A percentile compares a stretch with the other conserved stretches of the same genome.
Conservation (phyloP, 2,113 vertebrate genomes). For the Plectropomus leopardus region DNA sequence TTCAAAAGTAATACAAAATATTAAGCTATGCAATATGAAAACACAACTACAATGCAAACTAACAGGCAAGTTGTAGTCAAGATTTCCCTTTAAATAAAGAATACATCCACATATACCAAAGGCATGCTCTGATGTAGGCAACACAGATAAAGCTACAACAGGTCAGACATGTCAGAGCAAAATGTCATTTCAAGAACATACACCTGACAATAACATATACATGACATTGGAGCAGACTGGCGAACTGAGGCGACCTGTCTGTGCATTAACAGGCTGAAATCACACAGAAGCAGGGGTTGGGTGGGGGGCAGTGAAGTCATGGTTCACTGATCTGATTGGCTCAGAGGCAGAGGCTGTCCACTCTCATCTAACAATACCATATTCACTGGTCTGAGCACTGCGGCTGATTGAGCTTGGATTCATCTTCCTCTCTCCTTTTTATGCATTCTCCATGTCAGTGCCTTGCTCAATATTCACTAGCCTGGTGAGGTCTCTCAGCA, state of each 20-base stretch:
- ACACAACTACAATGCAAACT: neutral
- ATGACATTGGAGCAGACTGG: neutral
- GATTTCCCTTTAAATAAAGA: neutral
- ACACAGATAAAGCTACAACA: neutral
- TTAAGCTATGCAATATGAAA: neutral
- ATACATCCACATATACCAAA: neutral
- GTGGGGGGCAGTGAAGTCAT: slow-evolving; percentile 5
- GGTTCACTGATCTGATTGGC: slow-evolving; percentile 58
- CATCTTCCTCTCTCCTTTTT: neutral
- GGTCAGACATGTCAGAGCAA: neutral
- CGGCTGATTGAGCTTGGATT: slow-evolving; percentile 22
- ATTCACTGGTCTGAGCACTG: slow-evolving; percentile 28
- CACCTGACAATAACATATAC: neutral
- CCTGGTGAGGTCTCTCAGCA: neutral
- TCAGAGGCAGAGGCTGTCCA: slow-evolving; percentile 40
- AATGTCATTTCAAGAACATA: neutral
- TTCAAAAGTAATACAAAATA: neutral
- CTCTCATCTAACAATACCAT: slow-evolving; percentile 15
- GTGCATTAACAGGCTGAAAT: slow-evolving; percentile 16
- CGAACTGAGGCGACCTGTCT: slow-evolving; percentile 1
- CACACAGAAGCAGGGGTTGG: neutral
- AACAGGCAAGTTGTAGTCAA: neutral
- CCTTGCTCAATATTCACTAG: slow-evolving; percentile 7
- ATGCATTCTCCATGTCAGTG: neutral
- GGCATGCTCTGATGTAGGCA: neutral